These are phyloP conservation scores for Athalia rosae DNA, from an alignment of 2,888 invertebrate genomes.

Conservation along the genomic window DNA sequence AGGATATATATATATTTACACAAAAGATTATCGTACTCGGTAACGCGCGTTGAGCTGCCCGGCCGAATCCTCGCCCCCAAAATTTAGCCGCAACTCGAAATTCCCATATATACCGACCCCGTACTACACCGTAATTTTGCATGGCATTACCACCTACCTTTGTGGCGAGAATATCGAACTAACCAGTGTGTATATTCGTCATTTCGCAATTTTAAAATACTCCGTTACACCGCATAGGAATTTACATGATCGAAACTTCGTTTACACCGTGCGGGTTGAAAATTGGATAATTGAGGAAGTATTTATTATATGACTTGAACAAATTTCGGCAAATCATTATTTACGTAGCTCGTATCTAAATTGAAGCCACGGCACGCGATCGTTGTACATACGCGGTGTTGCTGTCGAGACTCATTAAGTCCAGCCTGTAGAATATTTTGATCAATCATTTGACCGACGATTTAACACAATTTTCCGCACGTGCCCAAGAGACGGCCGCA, in stretches of 20 bases:
- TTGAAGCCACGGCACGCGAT: conserved; percentile 21
- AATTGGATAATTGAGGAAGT: too few species aligned
- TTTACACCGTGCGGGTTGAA: not conserved
- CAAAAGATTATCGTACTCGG: too few species aligned
- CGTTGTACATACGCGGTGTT: not conserved
- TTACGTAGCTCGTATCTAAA: not conserved
- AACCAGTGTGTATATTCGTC: not conserved
- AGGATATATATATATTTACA: too few species aligned
- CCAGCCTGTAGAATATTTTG: conserved; percentile 6
- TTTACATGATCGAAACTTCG: not conserved
- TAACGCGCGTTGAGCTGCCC: too few species aligned
- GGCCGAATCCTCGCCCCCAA: too few species aligned
- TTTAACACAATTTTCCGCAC: conserved; percentile 25
- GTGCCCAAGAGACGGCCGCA: not conserved
- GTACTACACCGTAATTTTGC: too few species aligned
- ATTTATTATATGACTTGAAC: too few species aligned
- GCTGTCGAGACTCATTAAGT: not conserved
- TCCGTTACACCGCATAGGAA: not conserved
- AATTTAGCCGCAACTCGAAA: too few species aligned
- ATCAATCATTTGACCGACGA: conserved; percentile 25
- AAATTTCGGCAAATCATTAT: too few species aligned
- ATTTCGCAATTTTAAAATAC: not conserved
- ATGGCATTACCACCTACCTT: too few species aligned
- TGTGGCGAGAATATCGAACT: too few species aligned
- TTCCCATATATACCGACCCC: too few species aligned